Percentiles rank a stretch among this genome's conserved stretches.
Evolutionary conservation across 2,113 vertebrate species (phyloP).

Genomic region (Chaenogobius annularis): DNA sequence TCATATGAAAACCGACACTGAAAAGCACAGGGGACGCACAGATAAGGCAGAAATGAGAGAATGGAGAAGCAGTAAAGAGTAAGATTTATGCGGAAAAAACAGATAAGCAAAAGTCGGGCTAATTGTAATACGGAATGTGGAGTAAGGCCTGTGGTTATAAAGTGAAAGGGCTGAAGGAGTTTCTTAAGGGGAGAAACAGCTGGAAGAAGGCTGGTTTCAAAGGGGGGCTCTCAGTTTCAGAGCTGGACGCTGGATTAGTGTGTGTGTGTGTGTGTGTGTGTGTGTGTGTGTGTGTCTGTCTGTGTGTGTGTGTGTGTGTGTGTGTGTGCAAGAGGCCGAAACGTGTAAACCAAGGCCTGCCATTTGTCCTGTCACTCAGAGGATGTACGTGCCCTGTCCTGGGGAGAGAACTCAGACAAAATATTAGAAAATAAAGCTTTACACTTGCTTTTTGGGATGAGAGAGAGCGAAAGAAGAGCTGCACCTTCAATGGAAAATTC

Average conservation of each 20-base stretch:
- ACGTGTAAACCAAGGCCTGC: slow-evolving; percentile 36
- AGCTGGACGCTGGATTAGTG: slow-evolving; percentile 37
- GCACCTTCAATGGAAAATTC: slow-evolving; percentile 67
- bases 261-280: slow-evolving; percentile 5
- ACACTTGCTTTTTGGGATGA: slow-evolving; percentile 10
- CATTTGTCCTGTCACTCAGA: slow-evolving; percentile 66
- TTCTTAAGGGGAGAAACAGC: slow-evolving; percentile 62
- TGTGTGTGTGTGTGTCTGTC: no score
- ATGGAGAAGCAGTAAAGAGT: slow-evolving; percentile 41
- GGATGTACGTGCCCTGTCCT: slow-evolving; percentile 36
- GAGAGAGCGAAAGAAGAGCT: slow-evolving; percentile 28
- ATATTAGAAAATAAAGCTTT: slow-evolving; percentile 43
- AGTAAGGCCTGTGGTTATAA: slow-evolving; percentile 22
- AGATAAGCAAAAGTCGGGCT: slow-evolving; percentile 28
- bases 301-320: slow-evolving; percentile 27
- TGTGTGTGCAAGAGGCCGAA: slow-evolving; percentile 18
- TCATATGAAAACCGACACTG: slow-evolving; percentile 72
- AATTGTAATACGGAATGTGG: slow-evolving; percentile 25
- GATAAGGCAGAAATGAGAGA: slow-evolving; percentile 58
- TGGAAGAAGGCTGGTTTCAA: slow-evolving; percentile 63
- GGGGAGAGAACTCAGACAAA: slow-evolving; percentile 13
- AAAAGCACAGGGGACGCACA: slow-evolving; percentile 37
- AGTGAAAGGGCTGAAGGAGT: slow-evolving; percentile 40
- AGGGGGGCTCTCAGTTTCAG: slow-evolving; percentile 52
- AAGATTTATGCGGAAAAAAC: slow-evolving; percentile 54